phyloP scores from a whole-genome alignment of 92 coral and sea anemone genomes.

The Parazoanthus atlanticus region DNA sequence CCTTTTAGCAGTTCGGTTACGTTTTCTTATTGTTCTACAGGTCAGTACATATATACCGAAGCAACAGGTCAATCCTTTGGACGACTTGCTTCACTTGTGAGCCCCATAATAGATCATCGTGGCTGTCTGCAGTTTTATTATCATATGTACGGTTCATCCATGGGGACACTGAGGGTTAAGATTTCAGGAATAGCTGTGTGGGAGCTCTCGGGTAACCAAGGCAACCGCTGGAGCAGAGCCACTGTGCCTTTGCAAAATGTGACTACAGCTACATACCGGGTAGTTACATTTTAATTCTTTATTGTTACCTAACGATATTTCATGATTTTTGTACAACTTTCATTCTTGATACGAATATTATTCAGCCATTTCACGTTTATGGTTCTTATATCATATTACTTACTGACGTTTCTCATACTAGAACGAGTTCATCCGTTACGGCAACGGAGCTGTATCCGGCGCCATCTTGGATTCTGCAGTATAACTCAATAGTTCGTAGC shows the following conservation, averaged over 20 bases:
- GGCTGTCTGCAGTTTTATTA: constrained; percentile 32
- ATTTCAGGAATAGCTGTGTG: background rate
- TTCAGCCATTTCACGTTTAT: background rate
- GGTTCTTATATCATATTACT: too few species aligned
- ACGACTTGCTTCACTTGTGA: background rate
- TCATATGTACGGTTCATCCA: constrained; percentile 17
- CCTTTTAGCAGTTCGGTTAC: too few species aligned
- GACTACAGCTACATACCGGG: constrained; percentile 5
- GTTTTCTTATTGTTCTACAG: background rate
- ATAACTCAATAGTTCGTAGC: too few species aligned
- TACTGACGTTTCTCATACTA: too few species aligned
- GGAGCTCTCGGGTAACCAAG: constrained; percentile 28
- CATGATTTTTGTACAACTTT: background rate
- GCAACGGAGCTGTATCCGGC: too few species aligned
- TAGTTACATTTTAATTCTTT: background rate
- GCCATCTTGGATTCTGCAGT: too few species aligned
- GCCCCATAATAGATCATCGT: background rate
- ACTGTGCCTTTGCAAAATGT: background rate
- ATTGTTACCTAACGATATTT: background rate
- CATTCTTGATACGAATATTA: background rate
- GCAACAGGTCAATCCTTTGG: background rate
- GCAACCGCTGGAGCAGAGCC: constrained; percentile 32
- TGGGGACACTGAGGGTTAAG: constrained; percentile 29
- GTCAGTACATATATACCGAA: constrained; percentile 12
- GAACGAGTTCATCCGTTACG: too few species aligned